A percentile compares a stretch with the other conserved stretches of the same genome.
Evolutionary conservation across 2,888 invertebrate genomes (phyloP).

Genomic region (Drosophila robusta): DNA sequence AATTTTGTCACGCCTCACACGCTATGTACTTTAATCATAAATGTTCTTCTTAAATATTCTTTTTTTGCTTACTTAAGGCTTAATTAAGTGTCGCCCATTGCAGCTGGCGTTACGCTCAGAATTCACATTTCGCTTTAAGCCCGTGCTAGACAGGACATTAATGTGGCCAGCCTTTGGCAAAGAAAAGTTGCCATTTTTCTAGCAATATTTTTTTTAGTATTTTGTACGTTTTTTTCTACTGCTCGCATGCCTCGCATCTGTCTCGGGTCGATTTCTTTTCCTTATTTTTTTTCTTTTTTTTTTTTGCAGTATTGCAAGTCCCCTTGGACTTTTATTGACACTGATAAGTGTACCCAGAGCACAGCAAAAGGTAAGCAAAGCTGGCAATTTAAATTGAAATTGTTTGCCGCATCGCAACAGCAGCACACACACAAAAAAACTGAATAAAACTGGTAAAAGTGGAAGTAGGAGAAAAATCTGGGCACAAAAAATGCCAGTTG

Average conservation of each 20-base stretch:
- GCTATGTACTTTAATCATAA: conserved; percentile 12
- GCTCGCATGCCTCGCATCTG: conserved; percentile 34
- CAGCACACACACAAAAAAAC: conserved; percentile 45
- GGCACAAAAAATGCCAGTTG: conserved; percentile 40
- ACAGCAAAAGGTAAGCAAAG: conserved; percentile 74
- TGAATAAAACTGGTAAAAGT: conserved; percentile 7
- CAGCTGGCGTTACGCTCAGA: conserved; percentile 20
- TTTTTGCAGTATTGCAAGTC: conserved; percentile 31
- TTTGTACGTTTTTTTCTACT: conserved; percentile 1
- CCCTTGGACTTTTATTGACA: conserved; percentile 75
- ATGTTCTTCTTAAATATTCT: conserved; percentile 28
- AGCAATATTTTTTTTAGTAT: conserved; percentile 15
- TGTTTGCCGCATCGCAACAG: conserved; percentile 72
- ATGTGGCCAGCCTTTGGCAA: conserved; percentile 36
- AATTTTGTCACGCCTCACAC: not conserved
- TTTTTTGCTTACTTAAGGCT: conserved; percentile 18
- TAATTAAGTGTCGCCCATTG: conserved; percentile 36
- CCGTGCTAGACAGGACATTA: conserved; percentile 34
- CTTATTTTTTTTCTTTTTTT: conserved; percentile 20
- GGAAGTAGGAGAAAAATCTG: conserved; percentile 29
- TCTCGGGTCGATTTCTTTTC: conserved; percentile 30
- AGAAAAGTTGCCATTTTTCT: conserved; percentile 26
- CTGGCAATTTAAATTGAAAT: conserved; percentile 80
- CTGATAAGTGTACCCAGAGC: conserved; percentile 78
- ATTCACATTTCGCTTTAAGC: conserved; percentile 44